Conservation (phyloP, 2,113 vertebrate genomes). For the Penelope pileata region DNA sequence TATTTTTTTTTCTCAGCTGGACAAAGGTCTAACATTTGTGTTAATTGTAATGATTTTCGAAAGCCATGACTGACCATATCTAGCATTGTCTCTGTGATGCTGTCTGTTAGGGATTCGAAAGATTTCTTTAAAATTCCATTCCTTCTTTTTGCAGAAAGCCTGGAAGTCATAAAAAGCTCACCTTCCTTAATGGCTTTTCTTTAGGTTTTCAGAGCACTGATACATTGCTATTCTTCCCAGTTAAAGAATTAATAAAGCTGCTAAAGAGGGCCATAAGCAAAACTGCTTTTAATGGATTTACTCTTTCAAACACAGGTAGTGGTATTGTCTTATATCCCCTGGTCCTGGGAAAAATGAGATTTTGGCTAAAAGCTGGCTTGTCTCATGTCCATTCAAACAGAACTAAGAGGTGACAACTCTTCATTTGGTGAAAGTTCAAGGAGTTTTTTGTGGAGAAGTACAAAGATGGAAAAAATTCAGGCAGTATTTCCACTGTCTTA, state of each 20-base stretch:
- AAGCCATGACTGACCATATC: neutral
- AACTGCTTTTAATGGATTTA: neutral
- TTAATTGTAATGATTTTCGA: neutral
- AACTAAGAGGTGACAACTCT: neutral
- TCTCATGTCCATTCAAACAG: neutral
- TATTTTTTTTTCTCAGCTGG: neutral
- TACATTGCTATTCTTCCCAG: neutral
- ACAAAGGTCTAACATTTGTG: neutral
- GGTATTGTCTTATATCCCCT: neutral
- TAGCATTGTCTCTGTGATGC: neutral
- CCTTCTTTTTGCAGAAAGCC: neutral
- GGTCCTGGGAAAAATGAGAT: neutral
- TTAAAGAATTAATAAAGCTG: neutral
- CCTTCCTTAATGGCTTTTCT: neutral
- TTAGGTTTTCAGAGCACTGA: neutral
- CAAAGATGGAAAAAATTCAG: neutral
- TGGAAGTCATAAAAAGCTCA: neutral
- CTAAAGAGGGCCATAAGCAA: neutral
- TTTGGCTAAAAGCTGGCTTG: neutral
- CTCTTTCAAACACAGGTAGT: neutral
- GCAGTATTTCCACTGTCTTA: neutral
- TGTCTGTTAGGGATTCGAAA: neutral
- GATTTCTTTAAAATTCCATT: neutral
- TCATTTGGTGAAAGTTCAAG: neutral
- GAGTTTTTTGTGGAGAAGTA: neutral